phyloP scores from a whole-genome alignment of 2,113 vertebrate genomes.

The Erythrocercus mccallii region DNA sequence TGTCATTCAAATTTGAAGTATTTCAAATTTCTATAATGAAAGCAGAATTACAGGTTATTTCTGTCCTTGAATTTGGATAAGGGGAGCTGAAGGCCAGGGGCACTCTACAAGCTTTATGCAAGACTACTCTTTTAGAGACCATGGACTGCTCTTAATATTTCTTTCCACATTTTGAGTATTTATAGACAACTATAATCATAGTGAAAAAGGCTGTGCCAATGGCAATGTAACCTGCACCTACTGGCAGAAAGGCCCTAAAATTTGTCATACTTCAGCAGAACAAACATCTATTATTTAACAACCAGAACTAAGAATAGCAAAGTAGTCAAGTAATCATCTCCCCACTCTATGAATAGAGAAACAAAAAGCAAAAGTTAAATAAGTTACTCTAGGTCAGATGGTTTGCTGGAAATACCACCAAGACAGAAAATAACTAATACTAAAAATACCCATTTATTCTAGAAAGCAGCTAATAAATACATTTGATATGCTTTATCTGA shows the following conservation, averaged over 20 bases:
- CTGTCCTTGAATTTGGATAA: not conserved
- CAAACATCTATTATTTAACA: slow-evolving; percentile 48
- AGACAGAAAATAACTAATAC: not conserved
- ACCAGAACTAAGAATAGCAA: slow-evolving; percentile 23
- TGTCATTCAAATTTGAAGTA: not conserved
- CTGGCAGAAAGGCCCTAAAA: not conserved
- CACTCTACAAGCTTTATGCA: not conserved
- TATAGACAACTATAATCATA: not conserved
- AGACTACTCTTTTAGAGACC: not conserved
- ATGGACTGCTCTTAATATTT: not conserved
- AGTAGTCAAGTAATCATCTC: slow-evolving; percentile 5
- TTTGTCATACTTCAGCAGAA: slow-evolving; percentile 11
- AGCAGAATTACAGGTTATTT: slow-evolving; percentile 11
- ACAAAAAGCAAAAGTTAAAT: slow-evolving; percentile 7
- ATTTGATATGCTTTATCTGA: not conserved
- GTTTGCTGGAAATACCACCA: not conserved
- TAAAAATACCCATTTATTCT: not conserved
- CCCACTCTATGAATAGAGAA: not conserved
- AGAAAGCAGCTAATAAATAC: not conserved
- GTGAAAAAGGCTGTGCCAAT: not conserved
- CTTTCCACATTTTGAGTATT: not conserved
- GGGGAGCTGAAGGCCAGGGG: not conserved
- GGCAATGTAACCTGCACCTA: not conserved
- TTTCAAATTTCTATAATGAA: not conserved
- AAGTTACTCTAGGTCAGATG: not conserved